Percentiles rank a stretch among this genome's conserved stretches.
Conservation (phyloP, 1,140 invertebrate genomes). For the Himalopsyche phryganea region DNA sequence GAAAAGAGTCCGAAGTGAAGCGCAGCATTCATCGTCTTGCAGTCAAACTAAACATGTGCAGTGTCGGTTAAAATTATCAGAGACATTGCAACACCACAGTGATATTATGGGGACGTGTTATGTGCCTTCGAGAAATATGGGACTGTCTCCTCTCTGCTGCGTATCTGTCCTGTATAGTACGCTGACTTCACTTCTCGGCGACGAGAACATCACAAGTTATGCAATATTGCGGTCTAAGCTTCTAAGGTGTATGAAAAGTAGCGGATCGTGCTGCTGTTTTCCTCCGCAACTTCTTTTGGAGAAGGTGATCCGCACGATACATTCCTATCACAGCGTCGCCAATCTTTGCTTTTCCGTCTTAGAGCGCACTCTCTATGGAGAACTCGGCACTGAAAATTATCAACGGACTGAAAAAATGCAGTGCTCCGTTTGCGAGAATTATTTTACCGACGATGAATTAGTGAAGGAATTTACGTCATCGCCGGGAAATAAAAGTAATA, state of each 20-base stretch:
- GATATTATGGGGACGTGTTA: conserved; percentile 50
- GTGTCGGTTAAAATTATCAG: conserved; percentile 44
- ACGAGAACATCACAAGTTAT: conserved; percentile 44
- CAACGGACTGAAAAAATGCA: conserved; percentile 38
- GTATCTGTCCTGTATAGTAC: conserved; percentile 58
- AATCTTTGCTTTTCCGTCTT: conserved; percentile 47
- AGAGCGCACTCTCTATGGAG: conserved; percentile 58
- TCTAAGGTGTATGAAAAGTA: conserved; percentile 54
- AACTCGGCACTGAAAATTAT: conserved; percentile 48
- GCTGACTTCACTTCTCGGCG: conserved; percentile 51
- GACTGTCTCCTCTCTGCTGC: conserved; percentile 48
- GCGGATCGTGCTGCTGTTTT: conserved; percentile 64
- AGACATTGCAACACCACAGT: conserved; percentile 56
- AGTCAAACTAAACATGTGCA: conserved; percentile 51
- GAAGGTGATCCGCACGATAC: conserved; percentile 43
- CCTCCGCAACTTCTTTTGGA: conserved; percentile 49
- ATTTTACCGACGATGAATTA: conserved; percentile 25
- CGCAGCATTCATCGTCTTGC: conserved; percentile 55
- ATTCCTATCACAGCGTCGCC: conserved; percentile 40
- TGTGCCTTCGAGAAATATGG: conserved; percentile 33
- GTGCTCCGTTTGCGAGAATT: conserved; percentile 45
- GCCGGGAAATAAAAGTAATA: conserved; percentile 9
- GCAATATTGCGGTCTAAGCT: conserved; percentile 50
- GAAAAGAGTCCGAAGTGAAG: conserved; percentile 56
- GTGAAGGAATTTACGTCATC: conserved; percentile 19